These are phyloP conservation scores for Pandemis cinnamomeana DNA, from an alignment of 2,888 invertebrate genomes.

Conservation along the genomic window DNA sequence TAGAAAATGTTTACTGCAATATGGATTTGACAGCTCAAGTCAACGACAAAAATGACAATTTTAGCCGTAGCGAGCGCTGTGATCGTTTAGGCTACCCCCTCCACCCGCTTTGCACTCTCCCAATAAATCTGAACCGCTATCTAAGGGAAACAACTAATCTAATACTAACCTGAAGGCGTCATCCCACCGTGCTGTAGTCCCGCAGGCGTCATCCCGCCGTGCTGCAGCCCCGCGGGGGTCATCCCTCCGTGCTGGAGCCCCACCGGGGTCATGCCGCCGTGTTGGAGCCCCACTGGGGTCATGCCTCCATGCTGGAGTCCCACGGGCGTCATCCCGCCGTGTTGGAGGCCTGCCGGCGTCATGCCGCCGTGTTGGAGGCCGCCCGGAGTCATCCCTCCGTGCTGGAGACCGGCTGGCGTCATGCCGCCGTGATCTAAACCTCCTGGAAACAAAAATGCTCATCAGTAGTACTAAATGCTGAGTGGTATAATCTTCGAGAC, in stretches of 20 bases:
- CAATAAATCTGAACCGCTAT: too few species aligned
- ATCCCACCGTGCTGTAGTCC: constrained; percentile 46
- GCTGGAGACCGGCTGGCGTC: constrained; percentile 64
- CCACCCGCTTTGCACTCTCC: too few species aligned
- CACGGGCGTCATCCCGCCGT: constrained; percentile 70
- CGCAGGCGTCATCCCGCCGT: constrained; percentile 41
- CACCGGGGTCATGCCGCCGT: constrained; percentile 52
- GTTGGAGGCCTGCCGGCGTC: constrained; percentile 50
- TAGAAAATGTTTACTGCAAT: too few species aligned
- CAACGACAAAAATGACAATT: too few species aligned
- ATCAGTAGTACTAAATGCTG: too few species aligned
- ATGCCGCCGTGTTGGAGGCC: constrained; percentile 49
- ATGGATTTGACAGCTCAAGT: too few species aligned
- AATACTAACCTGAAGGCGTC: constrained; percentile 47
- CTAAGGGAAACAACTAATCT: neutral
- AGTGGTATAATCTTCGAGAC: too few species aligned
- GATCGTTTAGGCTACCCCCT: too few species aligned
- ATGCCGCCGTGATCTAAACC: constrained; percentile 63
- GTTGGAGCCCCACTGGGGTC: constrained; percentile 59
- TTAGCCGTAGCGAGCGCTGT: too few species aligned
- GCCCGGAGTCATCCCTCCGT: constrained; percentile 67
- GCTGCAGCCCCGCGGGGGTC: constrained; percentile 33
- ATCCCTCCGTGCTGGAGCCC: constrained; percentile 64
- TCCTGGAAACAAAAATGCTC: constrained; percentile 44
- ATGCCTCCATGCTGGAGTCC: constrained; percentile 68